phyloP scores from a whole-genome alignment of 1,140 invertebrate species.

The Coenobita brevimanus region DNA sequence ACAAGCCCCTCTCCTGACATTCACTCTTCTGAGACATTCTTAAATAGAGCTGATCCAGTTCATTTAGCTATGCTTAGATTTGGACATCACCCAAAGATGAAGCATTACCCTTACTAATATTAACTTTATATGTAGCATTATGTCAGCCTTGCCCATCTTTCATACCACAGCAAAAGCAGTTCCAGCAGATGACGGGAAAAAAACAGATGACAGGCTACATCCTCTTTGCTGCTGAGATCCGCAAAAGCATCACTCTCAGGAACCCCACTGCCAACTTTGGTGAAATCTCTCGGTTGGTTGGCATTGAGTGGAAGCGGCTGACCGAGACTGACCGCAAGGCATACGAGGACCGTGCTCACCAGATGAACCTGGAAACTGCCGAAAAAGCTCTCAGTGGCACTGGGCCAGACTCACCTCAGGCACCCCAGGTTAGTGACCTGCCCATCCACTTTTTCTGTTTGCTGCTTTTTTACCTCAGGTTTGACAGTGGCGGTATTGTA shows the following conservation, averaged over 20 bases:
- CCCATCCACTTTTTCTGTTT: too few relatives aligned
- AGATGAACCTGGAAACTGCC: conserved; percentile 85
- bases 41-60: too few relatives aligned
- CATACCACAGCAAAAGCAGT: conserved; percentile 72
- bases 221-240: conserved; percentile 96
- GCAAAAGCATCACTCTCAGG: conserved; percentile 88
- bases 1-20: too few relatives aligned
- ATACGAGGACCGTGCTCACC: conserved; percentile 93
- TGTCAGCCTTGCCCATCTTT: background rate
- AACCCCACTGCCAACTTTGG: conserved; percentile 97
- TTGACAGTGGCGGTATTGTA: too few relatives aligned
- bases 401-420: conserved; percentile 64
- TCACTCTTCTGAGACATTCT: too few relatives aligned
- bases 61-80: too few relatives aligned
- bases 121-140: too few relatives aligned
- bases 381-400: conserved; percentile 63
- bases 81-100: too few relatives aligned
- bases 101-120: background rate
- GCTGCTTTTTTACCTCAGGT: too few relatives aligned
- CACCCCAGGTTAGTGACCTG: too few relatives aligned
- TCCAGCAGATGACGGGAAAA: conserved; percentile 77
- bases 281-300: conserved; percentile 97
- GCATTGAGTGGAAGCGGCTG: conserved; percentile 91
- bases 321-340: conserved; percentile 89
- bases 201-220: conserved; percentile 98